Evolutionary conservation across 1,140 invertebrate species (phyloP), one percentile per base, ranked within the genome.

Genomic region (Delia radicum): DNA sequence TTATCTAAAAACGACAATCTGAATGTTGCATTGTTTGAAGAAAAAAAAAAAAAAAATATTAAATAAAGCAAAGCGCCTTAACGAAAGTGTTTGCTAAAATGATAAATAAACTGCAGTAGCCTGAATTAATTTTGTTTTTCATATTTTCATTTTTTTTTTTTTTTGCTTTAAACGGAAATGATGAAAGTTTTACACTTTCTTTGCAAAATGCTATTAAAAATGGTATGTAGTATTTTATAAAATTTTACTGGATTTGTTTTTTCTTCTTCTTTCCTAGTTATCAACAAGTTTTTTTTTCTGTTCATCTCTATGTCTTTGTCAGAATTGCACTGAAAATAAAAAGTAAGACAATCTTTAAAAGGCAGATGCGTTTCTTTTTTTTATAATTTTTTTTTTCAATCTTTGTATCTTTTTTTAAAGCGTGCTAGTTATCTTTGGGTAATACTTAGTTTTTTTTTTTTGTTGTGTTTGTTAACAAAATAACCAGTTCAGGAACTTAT

Each of bases 141-240:
- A n/a, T n/a, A n/a, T n/a, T n/a, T n/a, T n/a, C n/a, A n/a, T n/a
- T n/a, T n/a, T n/a, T n/a, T n/a, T n/a, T n/a, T n/a, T n/a, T n/a
- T n/a, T n/a, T 55, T n/a, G 24, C 48, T 55, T 55, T 8, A 55
- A 55, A 55, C 48, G 48, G 48, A 55, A 55, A 55, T 55, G 48
- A 55, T 55, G 48, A 55, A 55, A 55, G 48, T 55, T 55, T 55
- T 55, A 55, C 48, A 55, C 48, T 55, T 55, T 55, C 48, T 55
- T 55, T 55, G 48, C 48, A 24, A 1, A 55, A 55, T 21, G 24
- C n/a, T 21, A 55, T 10, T 21, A n/a, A 55, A 55, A n/a, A 55
- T 0, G 24, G 8, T 7, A 55, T 0, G 8, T 18, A 42, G 37
- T 3, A 42, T 3, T 15, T 10, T 3, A 42, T 13, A 42, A 42